These are phyloP conservation scores for Xylocampa areola DNA, from an alignment of 2,888 invertebrate genomes.

Conservation along the genomic window DNA sequence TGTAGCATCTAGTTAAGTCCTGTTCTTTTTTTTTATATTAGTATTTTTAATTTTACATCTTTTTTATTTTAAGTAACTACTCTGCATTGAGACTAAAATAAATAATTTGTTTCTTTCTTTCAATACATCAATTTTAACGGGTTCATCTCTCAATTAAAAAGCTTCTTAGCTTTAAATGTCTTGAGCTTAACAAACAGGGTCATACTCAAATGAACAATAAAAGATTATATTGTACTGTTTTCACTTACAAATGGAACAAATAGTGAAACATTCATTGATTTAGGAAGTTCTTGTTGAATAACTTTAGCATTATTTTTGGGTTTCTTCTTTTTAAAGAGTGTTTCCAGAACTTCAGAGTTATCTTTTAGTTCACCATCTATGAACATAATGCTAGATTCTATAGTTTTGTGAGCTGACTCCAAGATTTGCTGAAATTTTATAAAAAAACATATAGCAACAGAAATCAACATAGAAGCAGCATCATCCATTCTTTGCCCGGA, in stretches of 20 bases:
- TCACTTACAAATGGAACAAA: conserved; percentile 92
- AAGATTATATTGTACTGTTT: conserved; percentile 2
- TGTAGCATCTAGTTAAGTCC: no score
- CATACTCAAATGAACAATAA: conserved; percentile 2
- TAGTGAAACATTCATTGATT: conserved; percentile 91
- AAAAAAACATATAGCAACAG: conserved; percentile 1
- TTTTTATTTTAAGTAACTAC: no score
- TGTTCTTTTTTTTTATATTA: no score
- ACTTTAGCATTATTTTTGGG: conserved; percentile 80
- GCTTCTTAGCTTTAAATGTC: not conserved
- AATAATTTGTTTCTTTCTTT: not conserved
- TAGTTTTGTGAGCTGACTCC: conserved; percentile 88
- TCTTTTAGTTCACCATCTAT: conserved; percentile 93
- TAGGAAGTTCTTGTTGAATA: conserved; percentile 80
- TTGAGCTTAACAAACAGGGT: not conserved
- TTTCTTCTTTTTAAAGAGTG: conserved; percentile 91
- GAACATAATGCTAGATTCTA: conserved; percentile 92
- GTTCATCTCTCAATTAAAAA: not conserved
- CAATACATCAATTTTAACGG: not conserved
- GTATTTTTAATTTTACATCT: no score
- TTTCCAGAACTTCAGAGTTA: conserved; percentile 91
- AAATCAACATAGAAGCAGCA: not conserved
- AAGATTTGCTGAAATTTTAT: conserved; percentile 89
- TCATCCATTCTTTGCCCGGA: no score
- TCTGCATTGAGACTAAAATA: no score